Evolutionary conservation across 2,797 vertebrate genomes (phyloP).

Genomic region (Rhinella marina): DNA sequence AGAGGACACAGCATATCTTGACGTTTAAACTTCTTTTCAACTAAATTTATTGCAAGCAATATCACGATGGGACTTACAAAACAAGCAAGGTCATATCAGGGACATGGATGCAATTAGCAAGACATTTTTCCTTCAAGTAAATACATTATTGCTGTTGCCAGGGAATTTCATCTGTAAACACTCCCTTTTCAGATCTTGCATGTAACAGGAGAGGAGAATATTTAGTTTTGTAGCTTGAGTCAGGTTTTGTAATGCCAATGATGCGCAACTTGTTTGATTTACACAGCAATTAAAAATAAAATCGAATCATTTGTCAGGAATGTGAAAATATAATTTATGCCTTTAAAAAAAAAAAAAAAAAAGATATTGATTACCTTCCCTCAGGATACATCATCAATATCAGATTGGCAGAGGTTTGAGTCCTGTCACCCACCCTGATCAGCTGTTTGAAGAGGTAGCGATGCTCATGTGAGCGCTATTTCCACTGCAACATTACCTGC

Average conservation of each 20-base stretch:
- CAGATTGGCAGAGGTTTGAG: background rate
- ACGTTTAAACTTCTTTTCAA: constrained; percentile 18
- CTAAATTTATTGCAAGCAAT: constrained; percentile 23
- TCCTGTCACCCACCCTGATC: too few species aligned
- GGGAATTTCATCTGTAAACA: constrained; percentile 29
- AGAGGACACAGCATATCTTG: background rate
- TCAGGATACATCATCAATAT: too few species aligned
- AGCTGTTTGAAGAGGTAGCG: too few species aligned
- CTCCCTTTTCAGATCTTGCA: constrained; percentile 17
- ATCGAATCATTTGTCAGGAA: background rate
- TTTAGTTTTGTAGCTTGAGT: background rate
- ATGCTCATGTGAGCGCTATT: too few species aligned
- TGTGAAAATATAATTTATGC: background rate
- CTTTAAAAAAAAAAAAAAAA: too few species aligned
- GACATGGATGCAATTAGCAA: constrained; percentile 26
- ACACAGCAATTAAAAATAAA: background rate
- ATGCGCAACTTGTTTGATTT: background rate
- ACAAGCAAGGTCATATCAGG: constrained; percentile 32
- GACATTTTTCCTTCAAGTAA: constrained; percentile 33
- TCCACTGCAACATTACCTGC: too few species aligned
- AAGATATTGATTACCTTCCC: too few species aligned
- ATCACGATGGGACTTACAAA: constrained; percentile 12
- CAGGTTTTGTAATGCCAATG: background rate
- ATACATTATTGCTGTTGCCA: constrained; percentile 29
- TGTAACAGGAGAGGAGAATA: background rate